Evolutionary conservation across 2,888 invertebrate species (phyloP).

Genomic region (Campoletis raptor): DNA sequence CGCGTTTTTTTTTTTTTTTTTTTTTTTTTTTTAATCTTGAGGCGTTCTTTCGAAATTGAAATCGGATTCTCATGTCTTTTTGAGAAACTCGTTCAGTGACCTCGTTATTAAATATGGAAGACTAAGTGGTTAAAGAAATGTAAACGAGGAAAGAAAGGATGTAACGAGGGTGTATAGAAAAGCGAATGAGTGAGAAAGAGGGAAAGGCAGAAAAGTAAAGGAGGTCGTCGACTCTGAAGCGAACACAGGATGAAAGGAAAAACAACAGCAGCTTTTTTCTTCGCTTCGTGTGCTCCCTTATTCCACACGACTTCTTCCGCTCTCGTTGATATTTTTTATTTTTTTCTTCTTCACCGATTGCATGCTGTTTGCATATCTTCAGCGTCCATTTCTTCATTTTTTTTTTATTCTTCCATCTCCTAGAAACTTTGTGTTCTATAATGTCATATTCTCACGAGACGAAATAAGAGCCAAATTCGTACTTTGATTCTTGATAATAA

Average conservation of each 20-base stretch:
- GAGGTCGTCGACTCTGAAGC: slow-evolving; percentile 63
- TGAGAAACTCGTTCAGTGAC: slow-evolving; percentile 35
- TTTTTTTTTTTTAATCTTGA: not conserved
- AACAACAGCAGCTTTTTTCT: slow-evolving; percentile 59
- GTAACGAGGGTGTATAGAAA: slow-evolving; percentile 38
- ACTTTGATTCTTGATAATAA: not conserved
- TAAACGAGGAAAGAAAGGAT: slow-evolving; percentile 49
- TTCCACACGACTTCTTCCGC: slow-evolving; percentile 63
- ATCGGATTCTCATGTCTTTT: not conserved
- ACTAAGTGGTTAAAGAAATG: slow-evolving; percentile 13
- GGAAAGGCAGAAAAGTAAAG: slow-evolving; percentile 43
- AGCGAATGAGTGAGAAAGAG: slow-evolving; percentile 23
- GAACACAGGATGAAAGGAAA: slow-evolving; percentile 68
- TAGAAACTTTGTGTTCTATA: slow-evolving; percentile 5
- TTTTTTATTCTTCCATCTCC: slow-evolving; percentile 4
- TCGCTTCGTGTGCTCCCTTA: slow-evolving; percentile 59
- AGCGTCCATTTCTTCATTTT: slow-evolving; percentile 2
- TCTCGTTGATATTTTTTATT: slow-evolving; percentile 38
- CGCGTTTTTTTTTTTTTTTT: not conserved
- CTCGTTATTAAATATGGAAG: slow-evolving; percentile 59
- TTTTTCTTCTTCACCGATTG: slow-evolving; percentile 23
- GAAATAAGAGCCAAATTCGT: not conserved
- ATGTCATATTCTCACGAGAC: slow-evolving; percentile 23
- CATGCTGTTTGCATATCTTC: slow-evolving; percentile 45
- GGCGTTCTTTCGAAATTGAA: not conserved